Evolutionary conservation across 2,113 vertebrate genomes (phyloP).

Genomic region (Zapornia atra): DNA sequence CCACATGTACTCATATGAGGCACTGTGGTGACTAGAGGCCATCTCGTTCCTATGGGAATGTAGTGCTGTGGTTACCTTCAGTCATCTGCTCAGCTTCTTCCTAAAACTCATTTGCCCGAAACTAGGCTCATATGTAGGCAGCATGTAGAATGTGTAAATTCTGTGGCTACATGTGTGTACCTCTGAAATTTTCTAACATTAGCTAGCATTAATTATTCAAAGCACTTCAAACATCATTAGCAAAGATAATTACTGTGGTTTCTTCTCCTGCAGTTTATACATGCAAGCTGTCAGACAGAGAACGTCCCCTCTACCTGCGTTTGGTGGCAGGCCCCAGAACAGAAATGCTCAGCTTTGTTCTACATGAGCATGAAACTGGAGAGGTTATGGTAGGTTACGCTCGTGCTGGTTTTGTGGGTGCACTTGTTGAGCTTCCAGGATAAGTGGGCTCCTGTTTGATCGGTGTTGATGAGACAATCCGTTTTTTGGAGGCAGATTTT

Average conservation of each 20-base stretch:
- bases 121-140: too few relatives aligned
- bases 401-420: neutral
- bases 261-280: slow-evolving; percentile 82
- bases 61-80: neutral
- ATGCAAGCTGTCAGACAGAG: slow-evolving; percentile 90
- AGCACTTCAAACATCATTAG: neutral
- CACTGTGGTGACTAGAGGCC: neutral
- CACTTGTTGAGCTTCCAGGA: neutral
- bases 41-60: neutral
- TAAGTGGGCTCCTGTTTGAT: neutral
- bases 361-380: slow-evolving; percentile 92
- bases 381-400: slow-evolving; percentile 86
- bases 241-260: neutral
- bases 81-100: neutral
- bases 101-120: neutral
- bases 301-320: slow-evolving; percentile 91
- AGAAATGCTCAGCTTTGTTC: slow-evolving; percentile 91
- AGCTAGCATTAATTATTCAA: neutral
- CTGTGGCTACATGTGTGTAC: neutral
- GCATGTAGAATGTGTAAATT: neutral
- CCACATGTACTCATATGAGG: neutral
- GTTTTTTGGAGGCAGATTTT: neutral
- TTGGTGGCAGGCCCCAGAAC: slow-evolving; percentile 89
- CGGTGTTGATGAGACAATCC: neutral
- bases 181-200: neutral